Evolutionary conservation across 2,888 invertebrate species (phyloP).

Genomic region (Microctonus aethiopoides): DNA sequence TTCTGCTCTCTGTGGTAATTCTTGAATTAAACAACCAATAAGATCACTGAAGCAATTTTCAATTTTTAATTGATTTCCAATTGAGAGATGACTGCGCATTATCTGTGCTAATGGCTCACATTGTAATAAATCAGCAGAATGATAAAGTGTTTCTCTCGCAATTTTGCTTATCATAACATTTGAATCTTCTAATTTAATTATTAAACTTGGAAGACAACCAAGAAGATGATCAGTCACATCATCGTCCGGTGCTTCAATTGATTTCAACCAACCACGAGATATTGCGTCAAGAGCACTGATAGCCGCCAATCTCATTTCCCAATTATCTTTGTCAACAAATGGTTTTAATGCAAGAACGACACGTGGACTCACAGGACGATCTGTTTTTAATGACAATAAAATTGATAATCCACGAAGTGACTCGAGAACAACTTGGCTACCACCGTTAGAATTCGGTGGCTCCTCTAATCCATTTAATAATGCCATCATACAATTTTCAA

Average conservation of each 20-base stretch:
- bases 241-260: constrained; percentile 43
- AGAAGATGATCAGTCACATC: constrained; percentile 59
- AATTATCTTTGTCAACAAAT: constrained; percentile 60
- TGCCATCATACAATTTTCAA: constrained; percentile 55
- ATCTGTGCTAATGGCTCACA: constrained; percentile 49
- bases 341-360: constrained; percentile 60
- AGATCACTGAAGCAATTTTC: constrained; percentile 52
- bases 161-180: constrained; percentile 50
- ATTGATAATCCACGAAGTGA: constrained; percentile 57
- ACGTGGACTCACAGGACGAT: constrained; percentile 55
- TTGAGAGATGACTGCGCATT: constrained; percentile 47
- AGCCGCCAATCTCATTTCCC: constrained; percentile 58
- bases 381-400: constrained; percentile 51
- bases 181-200: constrained; percentile 57
- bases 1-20: constrained; percentile 56
- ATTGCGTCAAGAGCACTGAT: constrained; percentile 54
- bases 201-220: constrained; percentile 58
- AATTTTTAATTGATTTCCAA: constrained; percentile 44
- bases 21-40: constrained; percentile 51
- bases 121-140: constrained; percentile 50
- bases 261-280: constrained; percentile 52
- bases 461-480: constrained; percentile 60
- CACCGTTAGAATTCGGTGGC: constrained; percentile 52
- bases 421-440: constrained; percentile 57
- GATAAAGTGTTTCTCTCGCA: constrained; percentile 52